phyloP scores from a whole-genome alignment of 2,888 invertebrate genomes.

The Dynastes grantii region DNA sequence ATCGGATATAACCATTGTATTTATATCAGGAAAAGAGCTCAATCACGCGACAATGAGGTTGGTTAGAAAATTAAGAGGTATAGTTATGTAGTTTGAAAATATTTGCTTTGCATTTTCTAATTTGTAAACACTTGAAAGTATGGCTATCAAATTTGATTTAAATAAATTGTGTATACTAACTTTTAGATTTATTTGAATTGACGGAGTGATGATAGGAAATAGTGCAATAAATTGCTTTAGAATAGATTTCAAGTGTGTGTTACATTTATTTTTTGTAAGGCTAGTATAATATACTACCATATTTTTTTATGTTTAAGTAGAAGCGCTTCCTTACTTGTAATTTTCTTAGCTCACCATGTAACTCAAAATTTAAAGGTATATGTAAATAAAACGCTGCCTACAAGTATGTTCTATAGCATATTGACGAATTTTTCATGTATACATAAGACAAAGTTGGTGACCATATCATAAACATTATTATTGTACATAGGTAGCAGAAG shows the following conservation, averaged over 20 bases:
- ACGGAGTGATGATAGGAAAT: too few species aligned
- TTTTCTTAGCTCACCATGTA: too few species aligned
- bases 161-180: background rate
- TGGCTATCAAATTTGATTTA: conserved; percentile 39
- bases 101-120: too few species aligned
- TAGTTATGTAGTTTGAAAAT: background rate
- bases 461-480: conserved; percentile 31
- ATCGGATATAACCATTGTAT: conserved; percentile 16
- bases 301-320: too few species aligned
- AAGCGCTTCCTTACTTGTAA: too few species aligned
- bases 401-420: background rate
- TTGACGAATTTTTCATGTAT: background rate
- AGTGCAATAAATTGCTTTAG: too few species aligned
- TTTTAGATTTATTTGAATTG: too few species aligned
- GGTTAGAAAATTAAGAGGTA: conserved; percentile 20
- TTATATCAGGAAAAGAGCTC: conserved; percentile 18
- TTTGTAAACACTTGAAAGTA: conserved; percentile 4
- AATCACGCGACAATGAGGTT: conserved; percentile 23
- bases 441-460: conserved; percentile 34
- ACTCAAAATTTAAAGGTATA: background rate
- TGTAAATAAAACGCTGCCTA: conserved; percentile 14
- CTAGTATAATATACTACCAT: too few species aligned
- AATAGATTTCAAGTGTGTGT: too few species aligned
- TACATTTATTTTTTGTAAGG: too few species aligned
- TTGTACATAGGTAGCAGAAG: conserved; percentile 20